Conservation (phyloP, 1,140 invertebrate genomes). For the Phymorhynchus buccinoides region DNA sequence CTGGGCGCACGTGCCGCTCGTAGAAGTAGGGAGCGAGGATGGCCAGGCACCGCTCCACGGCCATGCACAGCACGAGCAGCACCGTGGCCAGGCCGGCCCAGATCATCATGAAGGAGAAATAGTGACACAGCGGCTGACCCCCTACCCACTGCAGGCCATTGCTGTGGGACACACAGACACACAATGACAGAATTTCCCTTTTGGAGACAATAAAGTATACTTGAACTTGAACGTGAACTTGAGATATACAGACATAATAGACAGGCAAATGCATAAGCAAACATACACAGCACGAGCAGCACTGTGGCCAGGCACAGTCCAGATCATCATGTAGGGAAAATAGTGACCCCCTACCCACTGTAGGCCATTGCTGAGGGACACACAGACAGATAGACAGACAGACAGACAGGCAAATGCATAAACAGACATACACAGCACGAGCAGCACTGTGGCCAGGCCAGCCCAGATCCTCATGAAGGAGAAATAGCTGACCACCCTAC, state of each 20-base stretch:
- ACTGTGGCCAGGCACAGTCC: no score
- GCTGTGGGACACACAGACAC: no score
- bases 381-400: background rate
- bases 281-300: background rate
- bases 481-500: conserved; percentile 66
- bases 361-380: no score
- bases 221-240: no score
- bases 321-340: no score
- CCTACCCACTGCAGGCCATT: conserved; percentile 56
- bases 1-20: conserved; percentile 62
- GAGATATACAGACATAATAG: background rate
- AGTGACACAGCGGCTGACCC: conserved; percentile 65
- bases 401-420: no score
- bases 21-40: conserved; percentile 71
- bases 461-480: conserved; percentile 72
- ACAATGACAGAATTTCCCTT: no score
- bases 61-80: conserved; percentile 72
- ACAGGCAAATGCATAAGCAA: background rate
- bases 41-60: conserved; percentile 71
- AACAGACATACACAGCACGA: conserved; percentile 71
- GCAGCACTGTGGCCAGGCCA: conserved; percentile 69
- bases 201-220: no score
- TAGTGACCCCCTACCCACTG: no score
- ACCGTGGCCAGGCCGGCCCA: conserved; percentile 70
- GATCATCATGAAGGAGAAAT: conserved; percentile 72